Percentiles rank a stretch among this genome's conserved stretches.
These are phyloP conservation scores for Drosophila kuntzei DNA, from an alignment of 2,888 invertebrate species.

Conservation along the genomic window DNA sequence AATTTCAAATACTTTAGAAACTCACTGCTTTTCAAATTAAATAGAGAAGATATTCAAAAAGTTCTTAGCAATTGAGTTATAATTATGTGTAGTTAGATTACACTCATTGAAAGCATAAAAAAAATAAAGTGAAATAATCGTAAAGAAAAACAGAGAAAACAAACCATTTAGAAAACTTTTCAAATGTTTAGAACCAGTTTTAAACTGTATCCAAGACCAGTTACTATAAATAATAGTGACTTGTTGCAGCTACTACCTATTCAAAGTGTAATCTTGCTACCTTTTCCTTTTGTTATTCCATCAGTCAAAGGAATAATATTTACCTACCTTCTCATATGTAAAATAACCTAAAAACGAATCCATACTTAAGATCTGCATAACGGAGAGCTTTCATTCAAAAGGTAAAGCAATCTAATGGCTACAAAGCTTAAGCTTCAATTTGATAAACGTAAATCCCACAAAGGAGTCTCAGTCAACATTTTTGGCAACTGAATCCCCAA, in stretches of 20 bases:
- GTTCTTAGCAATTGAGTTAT: no score
- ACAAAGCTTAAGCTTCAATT: slow-evolving; percentile 69
- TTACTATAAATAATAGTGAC: not conserved
- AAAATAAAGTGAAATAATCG: no score
- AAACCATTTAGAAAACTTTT: no score
- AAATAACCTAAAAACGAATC: slow-evolving; percentile 13
- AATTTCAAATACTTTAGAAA: no score
- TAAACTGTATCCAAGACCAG: not conserved
- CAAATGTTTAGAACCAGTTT: no score
- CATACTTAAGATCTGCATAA: slow-evolving; percentile 18
- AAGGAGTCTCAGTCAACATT: slow-evolving; percentile 43
- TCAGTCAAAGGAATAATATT: not conserved
- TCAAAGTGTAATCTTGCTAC: not conserved
- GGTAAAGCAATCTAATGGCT: slow-evolving; percentile 57
- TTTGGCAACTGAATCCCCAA: slow-evolving; percentile 44
- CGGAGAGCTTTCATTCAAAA: slow-evolving; percentile 10
- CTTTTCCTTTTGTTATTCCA: not conserved
- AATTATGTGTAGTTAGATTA: no score
- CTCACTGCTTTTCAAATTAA: no score
- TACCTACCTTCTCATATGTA: slow-evolving; percentile 12
- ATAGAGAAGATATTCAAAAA: no score
- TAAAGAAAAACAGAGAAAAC: not conserved
- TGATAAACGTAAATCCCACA: slow-evolving; percentile 65
- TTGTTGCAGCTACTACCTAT: not conserved
- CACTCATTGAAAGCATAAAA: no score